Percentiles rank a stretch among this genome's conserved stretches.
These are phyloP conservation scores for Alectoris magna DNA, from an alignment of 2,797 vertebrate genomes.

Conservation along the genomic window DNA sequence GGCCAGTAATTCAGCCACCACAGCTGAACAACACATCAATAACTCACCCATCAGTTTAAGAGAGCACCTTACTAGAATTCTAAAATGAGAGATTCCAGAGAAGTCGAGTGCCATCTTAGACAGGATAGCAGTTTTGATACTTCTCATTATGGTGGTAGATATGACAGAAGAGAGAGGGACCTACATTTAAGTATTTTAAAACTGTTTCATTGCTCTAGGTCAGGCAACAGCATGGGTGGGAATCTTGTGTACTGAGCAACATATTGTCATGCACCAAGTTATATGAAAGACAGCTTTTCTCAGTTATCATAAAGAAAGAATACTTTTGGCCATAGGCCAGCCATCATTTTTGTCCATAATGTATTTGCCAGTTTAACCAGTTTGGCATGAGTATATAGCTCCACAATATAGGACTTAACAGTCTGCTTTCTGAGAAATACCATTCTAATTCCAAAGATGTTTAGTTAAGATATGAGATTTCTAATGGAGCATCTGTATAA, in stretches of 20 bases:
- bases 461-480: neutral
- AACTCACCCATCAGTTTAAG: neutral
- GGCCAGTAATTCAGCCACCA: neutral
- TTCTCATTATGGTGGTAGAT: neutral
- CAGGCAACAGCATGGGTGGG: neutral
- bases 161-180: neutral
- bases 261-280: neutral
- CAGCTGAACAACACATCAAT: neutral
- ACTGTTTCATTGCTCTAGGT: neutral
- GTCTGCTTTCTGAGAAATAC: neutral
- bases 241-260: neutral
- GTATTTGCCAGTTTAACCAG: neutral
- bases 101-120: neutral
- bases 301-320: neutral
- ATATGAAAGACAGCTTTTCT: neutral
- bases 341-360: neutral
- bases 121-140: neutral
- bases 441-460: neutral
- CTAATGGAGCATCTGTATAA: neutral
- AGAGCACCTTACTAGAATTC: neutral
- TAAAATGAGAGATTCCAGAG: neutral
- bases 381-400: neutral
- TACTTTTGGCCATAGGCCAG: neutral
- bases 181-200: neutral
- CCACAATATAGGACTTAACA: neutral